Evolutionary conservation across 2,888 invertebrate species (phyloP).

Genomic region (Drosophila mercatorum): DNA sequence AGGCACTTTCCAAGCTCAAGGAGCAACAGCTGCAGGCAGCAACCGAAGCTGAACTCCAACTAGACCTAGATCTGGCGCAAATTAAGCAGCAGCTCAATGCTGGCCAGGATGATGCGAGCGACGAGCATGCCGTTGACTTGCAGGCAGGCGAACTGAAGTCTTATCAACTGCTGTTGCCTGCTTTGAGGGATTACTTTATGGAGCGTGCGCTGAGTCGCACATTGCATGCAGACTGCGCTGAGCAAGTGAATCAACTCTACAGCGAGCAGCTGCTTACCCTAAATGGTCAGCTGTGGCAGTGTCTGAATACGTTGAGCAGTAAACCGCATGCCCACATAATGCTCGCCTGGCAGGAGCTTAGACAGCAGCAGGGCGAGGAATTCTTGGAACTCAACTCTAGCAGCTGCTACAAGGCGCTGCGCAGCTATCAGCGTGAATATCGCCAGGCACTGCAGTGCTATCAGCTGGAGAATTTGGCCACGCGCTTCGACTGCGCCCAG

Average conservation of each 20-base stretch:
- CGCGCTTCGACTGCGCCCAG: slow-evolving; percentile 60
- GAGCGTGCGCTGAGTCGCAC: slow-evolving; percentile 62
- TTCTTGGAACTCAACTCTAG: slow-evolving; percentile 53
- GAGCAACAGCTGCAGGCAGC: slow-evolving; percentile 12
- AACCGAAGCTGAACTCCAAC: neutral
- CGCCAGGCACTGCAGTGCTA: slow-evolving; percentile 57
- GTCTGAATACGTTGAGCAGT: slow-evolving; percentile 62
- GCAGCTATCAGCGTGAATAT: slow-evolving; percentile 70
- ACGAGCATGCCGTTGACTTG: slow-evolving; percentile 34
- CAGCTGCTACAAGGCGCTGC: slow-evolving; percentile 73
- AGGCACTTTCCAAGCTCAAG: slow-evolving; percentile 24
- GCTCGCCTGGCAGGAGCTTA: slow-evolving; percentile 53
- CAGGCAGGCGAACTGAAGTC: slow-evolving; percentile 19
- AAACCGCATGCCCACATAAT: slow-evolving; percentile 54
- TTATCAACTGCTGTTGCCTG: slow-evolving; percentile 34
- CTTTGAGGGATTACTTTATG: slow-evolving; percentile 77
- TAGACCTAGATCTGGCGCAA: slow-evolving; percentile 37
- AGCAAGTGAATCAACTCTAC: slow-evolving; percentile 67
- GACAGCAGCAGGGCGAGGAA: slow-evolving; percentile 19
- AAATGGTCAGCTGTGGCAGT: slow-evolving; percentile 62
- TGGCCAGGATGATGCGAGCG: slow-evolving; percentile 11
- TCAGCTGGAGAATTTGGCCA: slow-evolving; percentile 73
- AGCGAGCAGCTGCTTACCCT: slow-evolving; percentile 70
- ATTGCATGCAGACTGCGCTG: slow-evolving; percentile 35
- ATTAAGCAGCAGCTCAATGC: slow-evolving; percentile 24